Percentiles rank a stretch among this genome's conserved stretches.
Evolutionary conservation across 2,888 invertebrate species (phyloP).

Genomic region (Xestia xanthographa): DNA sequence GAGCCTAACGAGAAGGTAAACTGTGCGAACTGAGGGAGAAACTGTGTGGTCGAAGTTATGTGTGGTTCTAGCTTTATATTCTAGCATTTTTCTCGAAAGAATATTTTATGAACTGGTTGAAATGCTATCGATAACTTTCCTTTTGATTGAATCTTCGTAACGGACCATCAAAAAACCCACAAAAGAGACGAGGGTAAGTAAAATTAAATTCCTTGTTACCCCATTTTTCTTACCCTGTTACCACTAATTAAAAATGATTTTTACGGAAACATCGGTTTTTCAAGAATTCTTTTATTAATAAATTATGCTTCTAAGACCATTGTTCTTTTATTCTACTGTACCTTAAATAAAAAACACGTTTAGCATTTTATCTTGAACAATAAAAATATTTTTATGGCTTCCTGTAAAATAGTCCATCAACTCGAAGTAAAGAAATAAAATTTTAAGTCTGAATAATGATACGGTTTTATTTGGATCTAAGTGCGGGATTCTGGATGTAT

Average conservation of each 20-base stretch:
- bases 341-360: slow-evolving; percentile 46
- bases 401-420: slow-evolving; percentile 44
- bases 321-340: slow-evolving; percentile 25
- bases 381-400: slow-evolving; percentile 51
- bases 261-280: background rate
- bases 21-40: slow-evolving; percentile 33
- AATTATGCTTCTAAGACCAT: background rate
- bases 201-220: slow-evolving; percentile 3
- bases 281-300: background rate
- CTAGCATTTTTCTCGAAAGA: slow-evolving; percentile 14
- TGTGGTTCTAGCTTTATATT: slow-evolving; percentile 34
- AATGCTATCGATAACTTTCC: slow-evolving; percentile 47
- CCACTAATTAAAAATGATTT: slow-evolving; percentile 4
- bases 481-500: background rate
- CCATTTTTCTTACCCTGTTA: background rate
- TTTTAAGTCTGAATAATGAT: slow-evolving; percentile 41
- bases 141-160: slow-evolving; percentile 44
- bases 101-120: slow-evolving; percentile 21
- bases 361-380: slow-evolving; percentile 49
- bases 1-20: slow-evolving; percentile 31
- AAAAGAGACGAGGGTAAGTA: background rate
- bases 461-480: slow-evolving; percentile 31
- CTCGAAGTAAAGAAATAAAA: slow-evolving; percentile 44
- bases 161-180: background rate
- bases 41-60: slow-evolving; percentile 30